These are phyloP conservation scores for Listronotus oregonensis DNA, from an alignment of 1,140 invertebrate genomes.

Conservation along the genomic window DNA sequence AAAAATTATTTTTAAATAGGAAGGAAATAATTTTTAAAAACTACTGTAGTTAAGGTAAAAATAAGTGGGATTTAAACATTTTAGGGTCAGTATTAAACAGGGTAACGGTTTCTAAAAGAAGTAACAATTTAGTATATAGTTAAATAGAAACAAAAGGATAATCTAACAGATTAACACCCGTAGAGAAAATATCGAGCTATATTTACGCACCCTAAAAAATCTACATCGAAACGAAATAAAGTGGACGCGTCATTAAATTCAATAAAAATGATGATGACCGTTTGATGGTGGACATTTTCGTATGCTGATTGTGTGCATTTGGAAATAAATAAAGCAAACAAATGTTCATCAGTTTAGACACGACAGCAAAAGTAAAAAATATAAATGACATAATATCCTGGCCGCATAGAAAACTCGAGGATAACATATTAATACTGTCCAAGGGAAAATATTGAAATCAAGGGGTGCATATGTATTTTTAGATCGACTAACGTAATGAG, in stretches of 20 bases:
- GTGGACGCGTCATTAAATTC: conserved; percentile 42
- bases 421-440: conserved; percentile 52
- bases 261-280: conserved; percentile 46
- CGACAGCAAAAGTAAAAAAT: conserved; percentile 45
- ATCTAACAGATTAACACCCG: no score
- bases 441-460: conserved; percentile 50
- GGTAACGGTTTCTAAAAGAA: no score
- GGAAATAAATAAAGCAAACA: conserved; percentile 42
- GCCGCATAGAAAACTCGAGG: conserved; percentile 43
- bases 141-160: no score
- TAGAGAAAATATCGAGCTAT: no score
- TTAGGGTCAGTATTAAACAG: no score
- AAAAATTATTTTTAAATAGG: no score
- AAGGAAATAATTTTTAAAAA: no score
- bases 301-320: conserved; percentile 39
- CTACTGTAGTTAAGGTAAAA: no score
- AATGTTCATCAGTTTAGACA: conserved; percentile 38
- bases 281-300: conserved; percentile 39
- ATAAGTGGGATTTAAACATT: no score
- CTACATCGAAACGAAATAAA: conserved; percentile 34
- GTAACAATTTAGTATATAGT: no score
- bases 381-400: conserved; percentile 49
- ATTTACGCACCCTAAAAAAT: conserved; percentile 20
- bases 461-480: conserved; percentile 55
- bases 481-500: conserved; percentile 47